Evolutionary conservation across 2,113 vertebrate species (phyloP).

Genomic region (Melanotaenia duboulayi): DNA sequence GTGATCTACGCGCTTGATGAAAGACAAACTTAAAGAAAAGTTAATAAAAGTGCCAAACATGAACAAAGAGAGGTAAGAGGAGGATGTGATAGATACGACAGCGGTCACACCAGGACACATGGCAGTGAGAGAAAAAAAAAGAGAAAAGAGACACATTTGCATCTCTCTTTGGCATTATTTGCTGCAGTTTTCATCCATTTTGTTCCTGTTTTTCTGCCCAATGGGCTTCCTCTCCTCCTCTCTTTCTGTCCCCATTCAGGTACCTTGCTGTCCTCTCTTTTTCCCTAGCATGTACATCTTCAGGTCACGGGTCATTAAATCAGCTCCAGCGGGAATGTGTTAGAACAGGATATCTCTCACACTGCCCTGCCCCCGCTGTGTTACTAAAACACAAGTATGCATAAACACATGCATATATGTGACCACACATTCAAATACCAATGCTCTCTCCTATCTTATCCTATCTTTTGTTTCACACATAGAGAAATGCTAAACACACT

Average conservation of each 20-base stretch:
- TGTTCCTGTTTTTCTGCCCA: slow-evolving; percentile 40
- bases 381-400: slow-evolving; percentile 60
- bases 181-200: slow-evolving; percentile 69
- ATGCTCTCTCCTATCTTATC: background rate
- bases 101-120: slow-evolving; percentile 34
- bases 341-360: slow-evolving; percentile 76
- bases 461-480: background rate
- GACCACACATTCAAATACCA: slow-evolving; percentile 30
- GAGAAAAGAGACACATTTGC: slow-evolving; percentile 31
- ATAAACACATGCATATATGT: slow-evolving; percentile 46
- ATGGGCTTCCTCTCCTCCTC: slow-evolving; percentile 4
- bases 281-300: slow-evolving; percentile 72
- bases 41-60: slow-evolving; percentile 24
- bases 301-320: slow-evolving; percentile 81
- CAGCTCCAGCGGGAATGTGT: slow-evolving; percentile 75
- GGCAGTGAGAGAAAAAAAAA: background rate
- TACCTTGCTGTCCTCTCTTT: slow-evolving; percentile 25
- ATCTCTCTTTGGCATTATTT: slow-evolving; percentile 50
- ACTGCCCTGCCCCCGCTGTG: slow-evolving; percentile 64
- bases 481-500: background rate
- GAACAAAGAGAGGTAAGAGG: slow-evolving; percentile 10
- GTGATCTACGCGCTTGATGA: slow-evolving; percentile 48
- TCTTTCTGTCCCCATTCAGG: slow-evolving; percentile 24
- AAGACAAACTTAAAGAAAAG: slow-evolving; percentile 27
- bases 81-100: slow-evolving; percentile 25